Evolutionary conservation across 2,113 vertebrate genomes (phyloP).

Genomic region (Chaetops frenatus): DNA sequence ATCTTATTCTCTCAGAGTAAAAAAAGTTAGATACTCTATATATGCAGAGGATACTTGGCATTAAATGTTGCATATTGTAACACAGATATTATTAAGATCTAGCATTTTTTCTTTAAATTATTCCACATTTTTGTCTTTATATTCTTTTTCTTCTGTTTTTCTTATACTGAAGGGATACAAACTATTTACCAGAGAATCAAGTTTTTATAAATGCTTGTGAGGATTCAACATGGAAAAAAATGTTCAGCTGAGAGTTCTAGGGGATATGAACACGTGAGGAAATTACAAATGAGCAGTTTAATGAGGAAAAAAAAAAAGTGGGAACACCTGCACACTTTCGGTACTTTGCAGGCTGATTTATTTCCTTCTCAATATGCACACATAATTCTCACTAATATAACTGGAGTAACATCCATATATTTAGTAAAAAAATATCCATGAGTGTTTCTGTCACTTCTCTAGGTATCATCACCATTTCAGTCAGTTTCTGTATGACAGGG

Average conservation of each 20-base stretch:
- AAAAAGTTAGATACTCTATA: not conserved
- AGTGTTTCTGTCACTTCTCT: not conserved
- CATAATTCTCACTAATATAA: not conserved
- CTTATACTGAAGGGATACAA: not conserved
- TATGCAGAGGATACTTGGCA: not conserved
- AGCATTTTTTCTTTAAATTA: not conserved
- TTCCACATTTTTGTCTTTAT: not conserved
- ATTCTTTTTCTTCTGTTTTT: not conserved
- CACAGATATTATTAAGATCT: not conserved
- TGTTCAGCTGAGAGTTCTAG: not conserved
- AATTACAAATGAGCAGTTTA: not conserved
- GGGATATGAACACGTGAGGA: not conserved
- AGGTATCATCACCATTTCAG: not conserved
- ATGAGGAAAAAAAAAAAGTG: conserved; percentile 26
- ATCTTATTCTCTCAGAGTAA: not conserved
- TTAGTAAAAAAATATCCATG: not conserved
- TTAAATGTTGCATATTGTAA: not conserved
- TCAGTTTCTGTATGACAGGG: not conserved
- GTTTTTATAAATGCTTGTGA: not conserved
- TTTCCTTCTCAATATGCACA: not conserved
- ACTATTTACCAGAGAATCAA: not conserved
- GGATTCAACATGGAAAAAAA: not conserved
- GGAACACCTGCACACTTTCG: not conserved
- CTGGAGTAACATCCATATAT: not conserved
- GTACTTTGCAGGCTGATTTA: not conserved